Evolutionary conservation across 2,888 invertebrate genomes (phyloP).

Genomic region (Colostygia pectinataria): DNA sequence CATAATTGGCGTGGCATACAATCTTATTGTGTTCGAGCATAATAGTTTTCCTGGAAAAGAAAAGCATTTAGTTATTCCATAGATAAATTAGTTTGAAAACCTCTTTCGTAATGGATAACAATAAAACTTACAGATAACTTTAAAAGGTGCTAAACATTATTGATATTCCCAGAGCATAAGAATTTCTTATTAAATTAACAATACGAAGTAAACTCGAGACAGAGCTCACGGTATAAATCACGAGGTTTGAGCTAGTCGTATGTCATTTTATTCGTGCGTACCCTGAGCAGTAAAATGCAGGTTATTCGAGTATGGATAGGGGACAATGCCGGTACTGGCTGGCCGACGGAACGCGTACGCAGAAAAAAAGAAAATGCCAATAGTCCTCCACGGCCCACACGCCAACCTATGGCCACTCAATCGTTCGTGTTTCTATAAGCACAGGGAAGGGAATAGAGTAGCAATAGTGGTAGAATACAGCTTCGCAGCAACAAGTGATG

Average conservation of each 20-base stretch:
- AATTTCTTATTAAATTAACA: conserved; percentile 13
- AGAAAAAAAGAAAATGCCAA: conserved; percentile 69
- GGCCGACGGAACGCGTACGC: conserved; percentile 48
- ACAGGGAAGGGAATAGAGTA: conserved; percentile 51
- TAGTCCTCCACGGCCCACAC: conserved; percentile 79
- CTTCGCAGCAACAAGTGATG: no score
- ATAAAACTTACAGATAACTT: conserved; percentile 11
- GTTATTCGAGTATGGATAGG: conserved; percentile 64
- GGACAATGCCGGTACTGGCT: conserved; percentile 56
- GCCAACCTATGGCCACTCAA: conserved; percentile 78
- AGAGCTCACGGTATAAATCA: conserved; percentile 50
- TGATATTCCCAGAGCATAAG: conserved; percentile 12
- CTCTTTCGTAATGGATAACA: conserved; percentile 2
- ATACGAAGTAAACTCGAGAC: not conserved
- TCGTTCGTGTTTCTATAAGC: conserved; percentile 64
- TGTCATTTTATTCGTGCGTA: conserved; percentile 63
- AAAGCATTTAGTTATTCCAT: conserved; percentile 1
- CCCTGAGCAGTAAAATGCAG: conserved; percentile 63
- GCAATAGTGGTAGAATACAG: conserved; percentile 14
- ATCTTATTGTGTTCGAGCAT: not conserved
- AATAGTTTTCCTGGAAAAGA: not conserved
- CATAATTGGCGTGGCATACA: conserved; percentile 5
- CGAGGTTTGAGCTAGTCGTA: conserved; percentile 51
- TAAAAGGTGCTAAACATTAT: conserved; percentile 5
- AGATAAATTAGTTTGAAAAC: no score